Conservation (phyloP, 1,140 invertebrate species). For the Pogonognathellus flavescens region DNA sequence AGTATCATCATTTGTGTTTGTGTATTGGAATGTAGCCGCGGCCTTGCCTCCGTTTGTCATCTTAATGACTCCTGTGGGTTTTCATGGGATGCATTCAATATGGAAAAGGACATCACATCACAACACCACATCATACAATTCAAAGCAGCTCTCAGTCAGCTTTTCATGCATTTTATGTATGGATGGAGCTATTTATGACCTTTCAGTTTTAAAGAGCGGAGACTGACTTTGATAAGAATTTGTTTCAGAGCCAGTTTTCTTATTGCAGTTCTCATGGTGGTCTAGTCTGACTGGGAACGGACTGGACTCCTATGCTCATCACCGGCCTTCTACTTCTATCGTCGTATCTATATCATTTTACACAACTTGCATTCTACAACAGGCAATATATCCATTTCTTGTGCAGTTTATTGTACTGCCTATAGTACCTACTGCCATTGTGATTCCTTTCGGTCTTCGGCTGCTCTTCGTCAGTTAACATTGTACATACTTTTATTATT, state of each 20-base stretch:
- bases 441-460: too few relatives aligned
- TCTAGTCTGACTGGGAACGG: background rate
- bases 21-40: slow-evolving; percentile 18
- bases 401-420: too few relatives aligned
- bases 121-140: background rate
- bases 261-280: slow-evolving; percentile 46
- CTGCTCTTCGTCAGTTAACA: too few relatives aligned
- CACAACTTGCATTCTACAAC: too few relatives aligned
- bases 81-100: slow-evolving; percentile 33
- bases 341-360: too few relatives aligned
- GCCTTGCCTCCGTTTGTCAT: slow-evolving; percentile 53
- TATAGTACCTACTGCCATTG: too few relatives aligned
- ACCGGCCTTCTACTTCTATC: too few relatives aligned
- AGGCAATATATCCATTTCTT: too few relatives aligned
- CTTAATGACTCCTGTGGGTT: slow-evolving; percentile 47
- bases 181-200: slow-evolving; percentile 50
- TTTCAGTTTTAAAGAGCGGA: slow-evolving; percentile 51
- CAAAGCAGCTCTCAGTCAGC: background rate
- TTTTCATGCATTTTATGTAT: slow-evolving; percentile 35
- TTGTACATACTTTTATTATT: too few relatives aligned
- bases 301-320: slow-evolving; percentile 1
- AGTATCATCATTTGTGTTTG: slow-evolving; percentile 1
- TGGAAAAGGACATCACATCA: slow-evolving; percentile 24
- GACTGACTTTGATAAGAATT: slow-evolving; percentile 53
- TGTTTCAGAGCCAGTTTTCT: slow-evolving; percentile 22